Percentiles rank a stretch among this genome's conserved stretches.
Conservation (phyloP, 1,140 invertebrate species). For the Halotydeus destructor region DNA sequence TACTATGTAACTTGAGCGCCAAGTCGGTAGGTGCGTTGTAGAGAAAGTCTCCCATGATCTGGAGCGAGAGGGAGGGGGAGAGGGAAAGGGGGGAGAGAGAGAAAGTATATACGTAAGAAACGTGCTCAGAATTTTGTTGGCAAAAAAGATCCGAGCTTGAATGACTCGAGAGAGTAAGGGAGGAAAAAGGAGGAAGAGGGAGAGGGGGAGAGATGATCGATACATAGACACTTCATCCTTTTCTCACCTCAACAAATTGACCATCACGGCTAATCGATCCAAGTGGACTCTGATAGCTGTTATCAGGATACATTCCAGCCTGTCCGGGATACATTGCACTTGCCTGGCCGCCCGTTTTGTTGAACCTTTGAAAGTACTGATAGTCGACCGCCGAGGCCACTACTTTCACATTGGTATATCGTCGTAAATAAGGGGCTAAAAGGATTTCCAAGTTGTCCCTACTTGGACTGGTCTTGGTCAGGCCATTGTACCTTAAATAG, state of each 20-base stretch:
- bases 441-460: constrained; percentile 10
- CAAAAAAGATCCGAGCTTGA: too few relatives aligned
- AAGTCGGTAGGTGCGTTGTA: constrained; percentile 7
- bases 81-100: not conserved
- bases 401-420: constrained; percentile 11
- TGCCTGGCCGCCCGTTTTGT: too few relatives aligned
- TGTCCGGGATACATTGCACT: too few relatives aligned
- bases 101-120: not conserved
- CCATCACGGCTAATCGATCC: too few relatives aligned
- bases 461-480: not conserved
- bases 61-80: not conserved
- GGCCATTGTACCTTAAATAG: constrained; percentile 2
- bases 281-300: too few relatives aligned
- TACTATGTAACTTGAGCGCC: constrained; percentile 4
- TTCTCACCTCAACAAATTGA: not conserved
- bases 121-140: not conserved
- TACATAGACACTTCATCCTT: too few relatives aligned
- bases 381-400: constrained; percentile 9
- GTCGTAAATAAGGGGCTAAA: constrained; percentile 11
- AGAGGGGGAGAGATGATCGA: too few relatives aligned
- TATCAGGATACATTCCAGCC: too few relatives aligned
- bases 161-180: too few relatives aligned
- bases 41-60: constrained; percentile 12
- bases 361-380: constrained; percentile 12
- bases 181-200: too few relatives aligned